Evolutionary conservation across 2,113 vertebrate genomes (phyloP), one percentile per base, ranked within the genome.

Genomic region (Oreocharis arfaki): DNA sequence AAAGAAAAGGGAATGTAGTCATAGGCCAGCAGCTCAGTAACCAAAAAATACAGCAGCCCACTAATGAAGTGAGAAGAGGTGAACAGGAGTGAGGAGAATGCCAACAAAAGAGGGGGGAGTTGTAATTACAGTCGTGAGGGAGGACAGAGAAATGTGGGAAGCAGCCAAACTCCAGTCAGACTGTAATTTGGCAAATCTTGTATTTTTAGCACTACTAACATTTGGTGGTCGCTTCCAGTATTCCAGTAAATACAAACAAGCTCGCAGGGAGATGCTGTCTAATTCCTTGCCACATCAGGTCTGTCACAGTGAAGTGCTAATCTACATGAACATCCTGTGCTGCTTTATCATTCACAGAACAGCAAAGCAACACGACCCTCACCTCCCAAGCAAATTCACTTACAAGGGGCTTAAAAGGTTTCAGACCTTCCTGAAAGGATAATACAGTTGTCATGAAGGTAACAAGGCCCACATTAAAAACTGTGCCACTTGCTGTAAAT

Each of bases 31-130:
- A 64, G 87, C 73, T 95, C 73, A 35, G 76, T 30, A 75, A 89
- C 49, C 86, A 47, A 92, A 95, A 89, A 93, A 47, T 20, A 61
- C 39, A 75, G 69, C 61, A 92, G 49, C 33, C 49, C 17, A 13
- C 76, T 92, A 94, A 71, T 42, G 69, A 89, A 94, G 41, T 59
- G 65, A 95, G 65, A 87, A 90, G n/a, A 82, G 49, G 60, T 56
- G 80, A 91, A 87, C 35, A 44, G 73, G 61, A 87, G 35, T 27
- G 37, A 74, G 68, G 30, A 81, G 44, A 84, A 89, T 5, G 47
- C 41, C 56, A 89, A 37, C 32, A 75, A 39, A 90, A 81, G 65
- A 87, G 30, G 0, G 5, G 11, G 7, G 44, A 71, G 53, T 6
- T 87, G 56, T 60, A 63, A 93, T 57, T 65, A 77, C 32, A 52